Evolutionary conservation across 2,113 vertebrate genomes (phyloP), one percentile per base, ranked within the genome.

Genomic region (Lasiurus cinereus): DNA sequence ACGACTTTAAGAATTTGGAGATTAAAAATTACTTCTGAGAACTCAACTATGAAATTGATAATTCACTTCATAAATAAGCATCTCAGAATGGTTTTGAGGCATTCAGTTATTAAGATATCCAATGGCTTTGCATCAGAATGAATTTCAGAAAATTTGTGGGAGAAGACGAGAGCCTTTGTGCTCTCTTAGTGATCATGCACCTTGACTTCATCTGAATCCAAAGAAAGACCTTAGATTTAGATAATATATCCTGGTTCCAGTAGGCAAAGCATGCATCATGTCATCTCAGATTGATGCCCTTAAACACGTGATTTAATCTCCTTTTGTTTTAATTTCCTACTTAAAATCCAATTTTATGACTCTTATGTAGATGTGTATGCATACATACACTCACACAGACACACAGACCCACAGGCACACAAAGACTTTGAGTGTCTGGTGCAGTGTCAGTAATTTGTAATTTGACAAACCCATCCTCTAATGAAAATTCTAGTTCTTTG

Each of bases 171-270:
- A 14, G 16, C 10, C 18, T 3, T 3, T 56, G 52, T 54, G 0
- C 2, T 69, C 3, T 0, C 5, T 3, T 64, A 11, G 24, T 16
- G 2, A 8, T 15, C 18, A 74, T 14, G 0, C 3, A 56, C 22
- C 90, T n/a, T 39, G 22, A 78, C 1, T 31, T 50, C 21, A 43
- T 83, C 24, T n/a, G 48, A 67, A 73, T 24, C 3, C 14, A 31
- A 0, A 90, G 21, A 11, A 78, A 83, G 13, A 54, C 3, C 3
- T 52, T 52, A n/a, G 0, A 78, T 83, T 72, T 76, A 39, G 50
- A 1, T 31, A 66, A 0, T 16, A 4, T 22, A 50, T 29, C 19
- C 27, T 76, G 2, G 11, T 77, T 14, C 33, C 12, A 1, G 6
- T 2, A 4, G 24, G 15, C 29, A 72, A 92, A 73, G 0, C 15